Conservation (phyloP, 2,113 vertebrate genomes). For the Craseonycteris thonglongyai region DNA sequence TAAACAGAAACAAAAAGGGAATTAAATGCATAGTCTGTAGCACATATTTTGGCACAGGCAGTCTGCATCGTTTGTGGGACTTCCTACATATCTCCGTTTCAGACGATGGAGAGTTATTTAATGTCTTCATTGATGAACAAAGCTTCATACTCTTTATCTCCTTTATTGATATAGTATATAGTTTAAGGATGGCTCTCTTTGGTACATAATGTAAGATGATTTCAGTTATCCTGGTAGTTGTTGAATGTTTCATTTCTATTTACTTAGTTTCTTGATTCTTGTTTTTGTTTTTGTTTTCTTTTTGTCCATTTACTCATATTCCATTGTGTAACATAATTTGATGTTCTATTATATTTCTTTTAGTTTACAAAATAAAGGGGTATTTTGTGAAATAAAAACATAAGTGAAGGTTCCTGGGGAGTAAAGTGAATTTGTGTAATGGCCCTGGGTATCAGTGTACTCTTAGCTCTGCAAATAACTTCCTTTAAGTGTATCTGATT, state of each 20-base stretch:
- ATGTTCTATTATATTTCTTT: slow-evolving; percentile 2
- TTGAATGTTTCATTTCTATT: slow-evolving; percentile 25
- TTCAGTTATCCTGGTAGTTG: not conserved
- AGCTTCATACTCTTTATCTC: not conserved
- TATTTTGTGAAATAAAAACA: slow-evolving; percentile 7
- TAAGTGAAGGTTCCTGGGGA: not conserved
- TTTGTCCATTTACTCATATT: not conserved
- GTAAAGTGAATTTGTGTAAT: too few species aligned
- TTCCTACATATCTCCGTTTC: not conserved
- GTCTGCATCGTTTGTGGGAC: not conserved
- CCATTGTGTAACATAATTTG: not conserved
- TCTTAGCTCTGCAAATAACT: not conserved
- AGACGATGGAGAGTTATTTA: not conserved
- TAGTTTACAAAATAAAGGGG: not conserved
- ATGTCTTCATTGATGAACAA: not conserved
- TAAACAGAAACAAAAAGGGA: not conserved
- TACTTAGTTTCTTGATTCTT: not conserved
- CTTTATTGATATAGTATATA: not conserved
- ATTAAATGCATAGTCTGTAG: not conserved
- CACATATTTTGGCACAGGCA: not conserved
- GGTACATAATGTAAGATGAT: not conserved
- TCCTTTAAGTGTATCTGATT: not conserved
- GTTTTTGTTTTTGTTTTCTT: not conserved
- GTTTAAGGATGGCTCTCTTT: not conserved
- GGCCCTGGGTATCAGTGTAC: not conserved